Base-by-base conservation (phyloP, 2,888 invertebrate species). In the Tenthredo scrophulariae region DNA sequence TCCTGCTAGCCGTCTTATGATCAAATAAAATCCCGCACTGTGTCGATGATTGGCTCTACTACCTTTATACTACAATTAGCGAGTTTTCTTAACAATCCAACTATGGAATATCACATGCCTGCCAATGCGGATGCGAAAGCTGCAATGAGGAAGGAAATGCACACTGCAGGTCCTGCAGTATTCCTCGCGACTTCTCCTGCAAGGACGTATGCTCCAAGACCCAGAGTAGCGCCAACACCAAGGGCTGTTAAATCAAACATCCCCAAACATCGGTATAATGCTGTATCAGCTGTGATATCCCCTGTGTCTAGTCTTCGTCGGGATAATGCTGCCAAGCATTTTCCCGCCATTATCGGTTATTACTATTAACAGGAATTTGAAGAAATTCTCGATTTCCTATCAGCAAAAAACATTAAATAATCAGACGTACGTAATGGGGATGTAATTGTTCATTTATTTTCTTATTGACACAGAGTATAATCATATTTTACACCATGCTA, bases 121-220 rank as follows among this genome's bases (percentile, higher is more conserved):
- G 99, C 98, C 92, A 99, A 97, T 1, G 98, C 97, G 0, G 98
- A 98, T 0, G 98, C 98, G 54, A 99, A 93, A 4, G 98, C 99
- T 1, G 99, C 99, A 0, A 98, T 96, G 22, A 98, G 94, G 92
- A 99, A 99, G 58, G 98, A 98, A 26, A 99, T 91, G 6, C 97
- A 97, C 1, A 98, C 98, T 0, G 98, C 98, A 0, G 99, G 99
- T 0, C 99, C 99, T 0, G 98, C 97, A 2, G 96, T 96, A 62
- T 96, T 95, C 91, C 96, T 97, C 13, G 98, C 98, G 2, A 98
- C 98, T 13, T 97, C 95, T 0, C 98, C 98, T 5, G 98, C 98
- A 86, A 99, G 94, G 75, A 99, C 98, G 93, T 99, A 99, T 18
- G 99, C 98, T 0, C 99, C 99, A 43, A 99, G 95, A 0, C 99